Conservation (phyloP, 1,140 invertebrate genomes). For the Aphaenogaster rudis region DNA sequence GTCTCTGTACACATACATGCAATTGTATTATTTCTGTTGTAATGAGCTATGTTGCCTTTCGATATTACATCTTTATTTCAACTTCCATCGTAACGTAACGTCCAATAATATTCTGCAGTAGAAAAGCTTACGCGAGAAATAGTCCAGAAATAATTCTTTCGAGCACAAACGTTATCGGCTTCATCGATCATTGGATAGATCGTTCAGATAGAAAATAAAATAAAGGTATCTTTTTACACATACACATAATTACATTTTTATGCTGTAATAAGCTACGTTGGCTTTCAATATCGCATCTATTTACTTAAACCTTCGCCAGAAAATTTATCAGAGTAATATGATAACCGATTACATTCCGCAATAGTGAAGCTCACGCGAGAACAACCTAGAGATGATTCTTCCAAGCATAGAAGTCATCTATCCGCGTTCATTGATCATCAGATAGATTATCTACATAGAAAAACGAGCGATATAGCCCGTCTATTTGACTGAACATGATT, state of each 20-base stretch:
- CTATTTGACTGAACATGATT: conserved; percentile 40
- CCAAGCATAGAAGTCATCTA: conserved; percentile 21
- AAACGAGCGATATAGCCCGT: conserved; percentile 13
- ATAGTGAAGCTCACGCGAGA: conserved; percentile 15
- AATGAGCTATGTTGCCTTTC: not conserved
- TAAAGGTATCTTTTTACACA: conserved; percentile 1
- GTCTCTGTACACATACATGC: not conserved
- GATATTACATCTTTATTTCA: not conserved
- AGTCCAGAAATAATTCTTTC: conserved; percentile 19
- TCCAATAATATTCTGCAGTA: conserved; percentile 4
- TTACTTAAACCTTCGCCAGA: conserved; percentile 15
- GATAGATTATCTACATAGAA: conserved; percentile 42
- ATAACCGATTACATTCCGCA: conserved; percentile 39
- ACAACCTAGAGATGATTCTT: conserved; percentile 47
- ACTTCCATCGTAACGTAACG: not conserved
- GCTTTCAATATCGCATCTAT: conserved; percentile 20
- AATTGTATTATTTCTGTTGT: conserved; percentile 7
- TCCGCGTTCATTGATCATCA: conserved; percentile 24
- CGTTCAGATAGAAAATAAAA: conserved; percentile 13
- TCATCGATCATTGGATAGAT: not conserved
- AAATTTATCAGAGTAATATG: conserved; percentile 2
- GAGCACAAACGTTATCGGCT: not conserved
- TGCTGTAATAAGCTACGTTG: conserved; percentile 12
- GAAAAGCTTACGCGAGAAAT: not conserved
- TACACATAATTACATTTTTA: conserved; percentile 11